Conservation (phyloP, 2,888 invertebrate species). For the Acrobasis repandana region DNA sequence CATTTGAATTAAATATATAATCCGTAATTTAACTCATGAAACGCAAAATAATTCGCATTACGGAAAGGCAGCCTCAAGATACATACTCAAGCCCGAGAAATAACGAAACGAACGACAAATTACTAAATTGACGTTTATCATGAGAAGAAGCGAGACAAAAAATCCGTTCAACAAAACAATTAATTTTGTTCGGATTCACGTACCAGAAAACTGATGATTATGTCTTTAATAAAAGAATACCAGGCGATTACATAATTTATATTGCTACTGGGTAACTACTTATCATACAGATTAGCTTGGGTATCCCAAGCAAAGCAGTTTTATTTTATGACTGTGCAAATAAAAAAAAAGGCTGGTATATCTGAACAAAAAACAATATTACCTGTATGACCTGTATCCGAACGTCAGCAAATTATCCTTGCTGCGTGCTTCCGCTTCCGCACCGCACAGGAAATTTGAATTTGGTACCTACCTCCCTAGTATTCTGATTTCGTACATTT, state of each 20-base stretch:
- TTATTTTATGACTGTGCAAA: too few species aligned
- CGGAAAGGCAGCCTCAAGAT: constrained; percentile 38
- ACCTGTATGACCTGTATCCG: too few species aligned
- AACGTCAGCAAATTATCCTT: too few species aligned
- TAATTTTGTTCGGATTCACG: constrained; percentile 46
- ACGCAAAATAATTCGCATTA: constrained; percentile 44
- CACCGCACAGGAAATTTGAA: too few species aligned
- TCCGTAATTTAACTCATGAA: constrained; percentile 54
- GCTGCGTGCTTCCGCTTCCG: too few species aligned
- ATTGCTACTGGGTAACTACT: too few species aligned
- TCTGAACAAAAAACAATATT: too few species aligned
- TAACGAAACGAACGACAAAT: constrained; percentile 48
- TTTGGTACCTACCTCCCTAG: too few species aligned
- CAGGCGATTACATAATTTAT: not conserved
- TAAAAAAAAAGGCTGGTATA: too few species aligned
- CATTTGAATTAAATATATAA: constrained; percentile 47
- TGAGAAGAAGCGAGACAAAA: constrained; percentile 48
- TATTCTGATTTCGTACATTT: too few species aligned
- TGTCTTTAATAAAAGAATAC: not conserved
- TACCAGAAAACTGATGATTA: not conserved
- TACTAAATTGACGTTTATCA: constrained; percentile 39
- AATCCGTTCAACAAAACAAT: constrained; percentile 48
- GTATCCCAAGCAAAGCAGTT: too few species aligned
- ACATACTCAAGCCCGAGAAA: constrained; percentile 41
- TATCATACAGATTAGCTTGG: too few species aligned